These are phyloP conservation scores for Lepidurus packardi DNA, from an alignment of 1,140 invertebrate genomes.

Conservation along the genomic window DNA sequence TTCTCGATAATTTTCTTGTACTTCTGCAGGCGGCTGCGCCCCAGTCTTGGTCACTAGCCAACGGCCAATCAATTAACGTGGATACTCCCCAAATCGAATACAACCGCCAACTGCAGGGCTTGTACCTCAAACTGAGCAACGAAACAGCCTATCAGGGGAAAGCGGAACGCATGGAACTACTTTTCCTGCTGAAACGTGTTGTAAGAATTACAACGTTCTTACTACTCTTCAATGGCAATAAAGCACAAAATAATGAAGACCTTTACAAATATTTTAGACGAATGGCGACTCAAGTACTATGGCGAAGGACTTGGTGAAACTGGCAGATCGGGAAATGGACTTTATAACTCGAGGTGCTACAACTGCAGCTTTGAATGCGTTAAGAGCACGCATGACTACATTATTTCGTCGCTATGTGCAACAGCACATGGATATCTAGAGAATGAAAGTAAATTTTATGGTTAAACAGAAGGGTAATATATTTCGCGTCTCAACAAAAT, in stretches of 20 bases:
- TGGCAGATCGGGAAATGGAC: neutral
- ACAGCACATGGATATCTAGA: neutral
- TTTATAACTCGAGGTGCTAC: neutral
- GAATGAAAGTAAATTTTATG: neutral
- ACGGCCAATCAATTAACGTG: neutral
- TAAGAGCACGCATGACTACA: neutral
- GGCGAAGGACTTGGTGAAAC: constrained; percentile 14
- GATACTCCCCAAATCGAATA: neutral
- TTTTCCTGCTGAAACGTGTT: neutral
- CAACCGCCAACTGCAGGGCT: neutral
- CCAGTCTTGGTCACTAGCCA: neutral
- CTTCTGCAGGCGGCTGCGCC: neutral
- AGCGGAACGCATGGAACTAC: neutral
- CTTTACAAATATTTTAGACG: neutral
- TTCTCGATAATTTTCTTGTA: neutral
- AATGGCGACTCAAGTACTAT: neutral
- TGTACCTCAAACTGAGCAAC: neutral
- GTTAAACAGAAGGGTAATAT: constrained; percentile 4
- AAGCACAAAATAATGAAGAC: no score
- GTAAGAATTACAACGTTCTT: neutral
- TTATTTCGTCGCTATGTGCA: neutral
- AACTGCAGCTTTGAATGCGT: neutral
- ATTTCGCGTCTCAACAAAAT: neutral
- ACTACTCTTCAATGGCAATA: no score
- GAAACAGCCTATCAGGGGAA: neutral